Conservation (phyloP, 2,888 invertebrate species). For the Mystacides longicornis region DNA sequence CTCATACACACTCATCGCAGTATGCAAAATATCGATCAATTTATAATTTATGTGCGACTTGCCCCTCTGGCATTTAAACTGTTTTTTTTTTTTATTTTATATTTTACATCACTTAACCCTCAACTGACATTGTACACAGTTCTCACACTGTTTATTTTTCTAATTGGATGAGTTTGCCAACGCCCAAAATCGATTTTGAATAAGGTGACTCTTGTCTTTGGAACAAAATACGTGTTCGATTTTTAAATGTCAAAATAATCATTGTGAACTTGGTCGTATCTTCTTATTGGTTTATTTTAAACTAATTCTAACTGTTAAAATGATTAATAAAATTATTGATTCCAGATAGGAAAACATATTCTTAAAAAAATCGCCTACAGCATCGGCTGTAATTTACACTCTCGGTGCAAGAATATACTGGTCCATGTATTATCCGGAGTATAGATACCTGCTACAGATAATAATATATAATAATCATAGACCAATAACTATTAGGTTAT, state of each 20-base stretch:
- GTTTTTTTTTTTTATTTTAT: background rate
- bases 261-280: too few relatives aligned
- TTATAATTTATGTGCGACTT: background rate
- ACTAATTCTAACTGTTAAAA: background rate
- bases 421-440: background rate
- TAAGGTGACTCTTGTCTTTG: too few relatives aligned
- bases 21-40: conserved; percentile 1
- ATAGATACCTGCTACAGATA: background rate
- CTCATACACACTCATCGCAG: too few relatives aligned
- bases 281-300: too few relatives aligned
- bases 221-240: too few relatives aligned
- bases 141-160: too few relatives aligned
- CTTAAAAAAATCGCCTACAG: background rate
- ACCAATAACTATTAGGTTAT: background rate
- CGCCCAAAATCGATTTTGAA: too few relatives aligned
- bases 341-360: background rate
- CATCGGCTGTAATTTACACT: background rate
- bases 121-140: too few relatives aligned
- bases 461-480: background rate
- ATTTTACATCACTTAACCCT: too few relatives aligned
- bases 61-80: background rate
- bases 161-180: too few relatives aligned
- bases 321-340: background rate
- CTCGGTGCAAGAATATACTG: background rate
- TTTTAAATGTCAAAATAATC: too few relatives aligned